Base-by-base conservation (phyloP, 2,888 invertebrate species). In the Andrena camellia region DNA sequence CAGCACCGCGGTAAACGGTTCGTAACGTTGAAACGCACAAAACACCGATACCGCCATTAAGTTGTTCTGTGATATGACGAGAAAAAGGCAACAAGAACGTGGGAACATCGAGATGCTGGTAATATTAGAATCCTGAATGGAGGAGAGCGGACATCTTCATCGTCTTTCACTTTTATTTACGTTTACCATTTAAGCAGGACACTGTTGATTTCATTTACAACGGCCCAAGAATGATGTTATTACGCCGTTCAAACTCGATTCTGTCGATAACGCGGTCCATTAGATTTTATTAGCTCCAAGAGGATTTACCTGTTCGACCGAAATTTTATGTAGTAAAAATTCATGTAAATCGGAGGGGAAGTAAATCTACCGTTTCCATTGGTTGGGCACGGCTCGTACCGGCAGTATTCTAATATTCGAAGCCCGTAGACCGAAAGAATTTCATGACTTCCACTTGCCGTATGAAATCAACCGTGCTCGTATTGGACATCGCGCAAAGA, bases 21-120 rank as follows among this genome's bases (percentile, higher is more conserved):
- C 64, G 72, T 70, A 83, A 76, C 59, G 70, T 73, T 60, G 71
- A 62, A 78, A 78, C 84, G 83, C 71, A 73, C 83, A 78, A 83
- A 87, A 83, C 83, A 85, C 78, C 80, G 87, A 85, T 85, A 78
- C 69, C 71, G 77, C 62, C 76, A 87, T 87, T 85, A 87, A 87
- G 57, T 78, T 73, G 81, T 82, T 79, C 72, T 29, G 71, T 23
- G 70, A 78, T 81, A 79, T 48, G 64, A 76, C 66, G 42, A 48
- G 73, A 76, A 68, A 80, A 69, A 78, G 42, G 64, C 62, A 78
- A 76, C 33, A 71, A 78, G 81, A 84, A 78, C 85, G 80, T 84
- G 83, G 84, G 83, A 85, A 85, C 76, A 70, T 57, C 78, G 33
- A 52, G 70, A 82, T 70, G 72, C 69, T 33, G 73, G 35, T 71